A percentile compares a stretch with the other conserved stretches of the same genome.
These are phyloP conservation scores for Lissonota sp. DNA, from an alignment of 2,888 invertebrate genomes.

Conservation along the genomic window DNA sequence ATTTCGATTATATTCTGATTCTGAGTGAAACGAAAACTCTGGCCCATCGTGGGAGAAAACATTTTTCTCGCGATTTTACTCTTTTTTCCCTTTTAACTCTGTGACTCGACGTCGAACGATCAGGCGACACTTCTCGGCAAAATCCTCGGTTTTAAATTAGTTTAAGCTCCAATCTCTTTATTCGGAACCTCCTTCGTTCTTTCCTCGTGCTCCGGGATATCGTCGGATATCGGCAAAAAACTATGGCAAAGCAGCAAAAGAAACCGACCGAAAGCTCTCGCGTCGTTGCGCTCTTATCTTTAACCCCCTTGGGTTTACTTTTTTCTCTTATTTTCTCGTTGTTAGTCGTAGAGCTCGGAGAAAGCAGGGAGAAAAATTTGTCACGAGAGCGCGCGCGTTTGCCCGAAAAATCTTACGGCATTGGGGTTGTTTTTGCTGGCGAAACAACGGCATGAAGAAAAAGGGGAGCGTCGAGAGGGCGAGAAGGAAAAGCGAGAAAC, in stretches of 20 bases:
- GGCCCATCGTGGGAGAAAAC: too few relatives aligned
- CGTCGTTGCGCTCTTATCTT: background rate
- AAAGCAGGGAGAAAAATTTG: conserved; percentile 17
- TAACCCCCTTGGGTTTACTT: background rate
- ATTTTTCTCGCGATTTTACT: too few relatives aligned
- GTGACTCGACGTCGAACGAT: too few relatives aligned
- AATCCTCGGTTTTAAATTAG: conserved; percentile 2
- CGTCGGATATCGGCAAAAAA: background rate
- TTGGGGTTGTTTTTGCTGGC: too few relatives aligned
- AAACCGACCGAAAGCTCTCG: background rate
- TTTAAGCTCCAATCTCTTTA: background rate
- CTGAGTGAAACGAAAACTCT: too few relatives aligned
- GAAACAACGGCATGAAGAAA: too few relatives aligned
- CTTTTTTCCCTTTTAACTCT: too few relatives aligned
- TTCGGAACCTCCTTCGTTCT: background rate
- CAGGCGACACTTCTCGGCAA: background rate
- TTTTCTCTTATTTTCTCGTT: background rate
- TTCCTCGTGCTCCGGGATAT: background rate
- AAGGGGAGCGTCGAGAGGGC: background rate
- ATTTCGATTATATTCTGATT: too few relatives aligned
- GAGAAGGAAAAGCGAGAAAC: background rate
- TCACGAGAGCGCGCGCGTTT: conserved; percentile 5
- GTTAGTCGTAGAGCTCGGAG: conserved; percentile 5
- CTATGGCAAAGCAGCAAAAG: background rate
- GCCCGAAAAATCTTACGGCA: background rate